Base-by-base conservation (phyloP, 2,888 invertebrate species). In the Pseudococcus viburni region DNA sequence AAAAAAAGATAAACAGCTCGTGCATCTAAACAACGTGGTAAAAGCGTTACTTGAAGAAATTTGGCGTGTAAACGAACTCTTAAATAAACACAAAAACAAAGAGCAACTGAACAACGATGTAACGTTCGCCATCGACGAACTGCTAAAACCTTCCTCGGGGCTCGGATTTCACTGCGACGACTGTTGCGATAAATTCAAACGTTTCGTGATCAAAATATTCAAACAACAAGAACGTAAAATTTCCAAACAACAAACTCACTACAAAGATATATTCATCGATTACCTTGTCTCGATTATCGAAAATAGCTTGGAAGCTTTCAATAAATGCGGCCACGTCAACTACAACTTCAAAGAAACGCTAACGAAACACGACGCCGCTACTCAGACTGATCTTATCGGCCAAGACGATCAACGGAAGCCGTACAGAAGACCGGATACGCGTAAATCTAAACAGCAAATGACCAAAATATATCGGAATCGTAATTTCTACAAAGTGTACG, bases 151-250 rank as follows among this genome's bases (percentile, higher is more conserved):
- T 5, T 51, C 80, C 12, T 39, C 80, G 11, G 88, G 83, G 11
- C 59, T 88, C 33, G 88, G 88, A 12, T 83, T 88, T 19, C 88
- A 80, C 11, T 88, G 88, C 83, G 88, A 83, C 73, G 88, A 88
- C 42, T 88, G 83, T 42, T 88, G 88, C 59, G 83, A 77, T 22
- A 48, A 59, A 51, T 80, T 88, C 33, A 88, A 88, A 42, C 77
- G 83, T 0, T 88, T 55, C 39, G 88, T 59, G n/a, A 42, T 26
- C 39, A 77, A 80, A 8, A n/a, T 83, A n/a, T 88, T 59, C 59
- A 80, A 59, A 55, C 88, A 88, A 33, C 83, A 80, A 59, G 88
- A 88, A 22, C 88, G 80, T 19, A 80, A 55, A 26, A 59, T 88
- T 39, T 55, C 83, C 83, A 88, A 83, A 55, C 88, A 88, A 22